Evolutionary conservation across 2,888 invertebrate genomes (phyloP), one percentile per base, ranked within the genome.

Genomic region (Netelia fuscicornis): DNA sequence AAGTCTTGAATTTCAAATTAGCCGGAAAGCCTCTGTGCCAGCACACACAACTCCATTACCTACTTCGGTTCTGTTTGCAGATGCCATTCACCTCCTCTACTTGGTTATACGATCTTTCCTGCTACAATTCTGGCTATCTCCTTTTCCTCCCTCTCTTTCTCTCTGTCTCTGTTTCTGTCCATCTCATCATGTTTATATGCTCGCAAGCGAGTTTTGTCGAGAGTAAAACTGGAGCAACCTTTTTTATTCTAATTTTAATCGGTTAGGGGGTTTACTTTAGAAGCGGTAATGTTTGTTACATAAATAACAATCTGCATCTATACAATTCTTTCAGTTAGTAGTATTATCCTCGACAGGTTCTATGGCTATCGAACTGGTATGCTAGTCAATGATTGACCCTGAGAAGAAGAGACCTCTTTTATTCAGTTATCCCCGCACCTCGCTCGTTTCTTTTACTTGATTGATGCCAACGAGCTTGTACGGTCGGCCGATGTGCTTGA

Each of bases 1-100:
- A 75, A 83, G 80, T 86, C 85, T 90, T 89, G 90, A 90, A 89
- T 89, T 89, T 89, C 89, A 89, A 89, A 89, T 90, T 89, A 89
- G 86, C 81, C 65, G 80, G 71, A 86, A 87, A 81, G 78, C 71
- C 81, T 77, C 78, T 20, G 58, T 60, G 56, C 58, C 48, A 37
- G 65, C 25, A 58, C 77, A 86, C 74, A 74, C 20, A 60, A 44
- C 62, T 72, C 70, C 37, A 67, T 60, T 54, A 20, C 76, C 65
- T 25, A 52, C 70, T 70, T 76, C 48, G 20, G 56, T 79, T 75
- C 67, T 82, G 65, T 68, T 81, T 80, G 77, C 44, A 76, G 74
- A 74, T 62, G 79, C 80, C 65, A 71, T 71, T 74, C 64, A 42
- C 64, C 48, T 65, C 42, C n/a, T 52, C 52, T 64, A 44, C 62